Base-by-base conservation (phyloP, 2,888 invertebrate genomes). In the Limenitis camilla region DNA sequence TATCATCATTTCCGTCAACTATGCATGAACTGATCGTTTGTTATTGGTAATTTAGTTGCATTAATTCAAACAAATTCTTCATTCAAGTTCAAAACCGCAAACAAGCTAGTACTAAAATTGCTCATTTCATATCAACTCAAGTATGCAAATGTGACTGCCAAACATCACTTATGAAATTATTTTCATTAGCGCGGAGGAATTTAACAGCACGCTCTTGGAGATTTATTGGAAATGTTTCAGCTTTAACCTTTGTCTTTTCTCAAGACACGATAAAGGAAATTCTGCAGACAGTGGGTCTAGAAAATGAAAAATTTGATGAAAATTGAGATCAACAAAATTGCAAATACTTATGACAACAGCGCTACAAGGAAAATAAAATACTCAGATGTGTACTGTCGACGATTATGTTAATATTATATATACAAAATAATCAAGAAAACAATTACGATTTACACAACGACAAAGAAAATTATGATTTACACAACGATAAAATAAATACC, bases 211-310 rank as follows among this genome's bases (percentile, higher is more conserved):
- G 53, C 51, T 58, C 51, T 52, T 49, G 31, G 40, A 51, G 50
- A 55, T 53, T 53, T 52, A 58, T 55, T 58, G 47, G 52, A 55
- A 58, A 52, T 43, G 28, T 54, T 55, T 53, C 40, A 41, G 36
- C 53, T 49, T 40, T 19, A 30, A 19, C 19, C 19, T 19, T 19
- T 19, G 19, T 19, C 19, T 19, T 19, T 19, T 19, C 19, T 19
- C 3, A 19, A 19, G 19, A 19, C 19, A 19, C 3, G 19, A 19
- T 19, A 19, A 19, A 19, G 19, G 19, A 19, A 19, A 19, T 19
- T 19, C 19, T 19, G 19, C 2, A 19, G 19, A 19, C 19, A 19
- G 19, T 19, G 3, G n/a, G n/a, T n/a, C n/a, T n/a, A n/a, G n/a
- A n/a, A n/a, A n/a, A n/a, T n/a, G n/a, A n/a, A n/a, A n/a, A n/a